Evolutionary conservation across 1,140 invertebrate genomes (phyloP), one percentile per base, ranked within the genome.

Genomic region (Drosophila malerkotliana): DNA sequence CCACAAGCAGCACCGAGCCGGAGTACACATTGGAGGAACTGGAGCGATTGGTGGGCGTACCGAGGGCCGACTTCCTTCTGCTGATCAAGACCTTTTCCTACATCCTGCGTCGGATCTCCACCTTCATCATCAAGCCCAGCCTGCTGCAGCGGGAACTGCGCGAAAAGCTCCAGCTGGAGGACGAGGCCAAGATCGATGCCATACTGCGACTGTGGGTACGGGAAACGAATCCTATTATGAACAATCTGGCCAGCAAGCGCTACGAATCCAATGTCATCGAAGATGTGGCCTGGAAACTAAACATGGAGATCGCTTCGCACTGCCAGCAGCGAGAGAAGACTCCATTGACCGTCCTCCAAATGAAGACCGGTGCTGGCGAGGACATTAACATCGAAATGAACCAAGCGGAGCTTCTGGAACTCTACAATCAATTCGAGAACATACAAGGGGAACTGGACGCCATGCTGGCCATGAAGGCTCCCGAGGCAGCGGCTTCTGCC

Each of bases 61-160:
- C 90, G 9, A 75, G 91, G 4, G 10, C 71, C 0, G 91, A 92
- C 56, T 92, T 92, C 28, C 52, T 92, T 26, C 63, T 92, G 41
- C 51, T 92, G 1, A 92, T 92, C 54, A 92, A 92, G 68, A 92
- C 91, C 12, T 90, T 92, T 49, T 92, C 91, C 5, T 92, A 92
- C 52, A 92, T 92, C 21, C 66, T 92, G 47, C 79, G 89, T 9
- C 88, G 91, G 47, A 91, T 91, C 8, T 91, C 91, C 5, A 92
- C 91, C 30, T 92, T 92, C 28, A 87, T 92, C 7, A 92, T 92
- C 21, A 92, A 92, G 55, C 91, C 91, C 3, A 91, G 91, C 9
- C 55, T 77, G 12, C 32, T 92, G 41, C 91, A 92, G 44, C 72
- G 76, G 0, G 91, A 92, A 45, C 66, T 92, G 55, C 79, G 91